Evolutionary conservation across 2,888 invertebrate species (phyloP).

Genomic region (Electrophaes corylata): DNA sequence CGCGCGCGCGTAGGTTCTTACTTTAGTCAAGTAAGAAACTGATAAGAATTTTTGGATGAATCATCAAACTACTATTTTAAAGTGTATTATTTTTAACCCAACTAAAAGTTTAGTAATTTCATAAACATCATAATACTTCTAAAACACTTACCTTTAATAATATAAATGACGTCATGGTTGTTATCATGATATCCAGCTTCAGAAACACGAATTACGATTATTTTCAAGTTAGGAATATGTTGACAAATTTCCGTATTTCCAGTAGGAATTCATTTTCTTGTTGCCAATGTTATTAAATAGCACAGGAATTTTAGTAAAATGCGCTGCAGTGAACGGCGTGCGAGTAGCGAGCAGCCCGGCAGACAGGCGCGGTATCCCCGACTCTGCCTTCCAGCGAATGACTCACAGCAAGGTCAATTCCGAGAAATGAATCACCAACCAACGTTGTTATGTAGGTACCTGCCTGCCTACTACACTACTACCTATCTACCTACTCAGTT

Average conservation of each 20-base stretch:
- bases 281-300: conserved; percentile 47
- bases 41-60: conserved; percentile 65
- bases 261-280: conserved; percentile 59
- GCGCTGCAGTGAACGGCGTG: conserved; percentile 68
- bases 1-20: conserved; percentile 45
- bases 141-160: conserved; percentile 75
- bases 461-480: background rate
- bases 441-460: background rate
- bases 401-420: conserved; percentile 85
- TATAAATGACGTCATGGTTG: conserved; percentile 85
- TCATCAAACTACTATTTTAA: conserved; percentile 43
- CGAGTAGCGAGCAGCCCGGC: conserved; percentile 78
- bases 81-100: conserved; percentile 16
- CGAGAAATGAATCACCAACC: conserved; percentile 82
- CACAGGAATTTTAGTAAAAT: conserved; percentile 59
- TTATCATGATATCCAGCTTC: conserved; percentile 82
- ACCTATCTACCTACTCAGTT: background rate
- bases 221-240: conserved; percentile 46
- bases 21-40: conserved; percentile 72
- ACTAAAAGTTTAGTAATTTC: conserved; percentile 15
- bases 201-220: conserved; percentile 65
- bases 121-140: conserved; percentile 18
- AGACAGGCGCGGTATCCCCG: conserved; percentile 85
- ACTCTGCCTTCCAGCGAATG: conserved; percentile 84
- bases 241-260: conserved; percentile 54